Conservation (phyloP, 2,888 invertebrate species). For the Drosophila trichaetosa region DNA sequence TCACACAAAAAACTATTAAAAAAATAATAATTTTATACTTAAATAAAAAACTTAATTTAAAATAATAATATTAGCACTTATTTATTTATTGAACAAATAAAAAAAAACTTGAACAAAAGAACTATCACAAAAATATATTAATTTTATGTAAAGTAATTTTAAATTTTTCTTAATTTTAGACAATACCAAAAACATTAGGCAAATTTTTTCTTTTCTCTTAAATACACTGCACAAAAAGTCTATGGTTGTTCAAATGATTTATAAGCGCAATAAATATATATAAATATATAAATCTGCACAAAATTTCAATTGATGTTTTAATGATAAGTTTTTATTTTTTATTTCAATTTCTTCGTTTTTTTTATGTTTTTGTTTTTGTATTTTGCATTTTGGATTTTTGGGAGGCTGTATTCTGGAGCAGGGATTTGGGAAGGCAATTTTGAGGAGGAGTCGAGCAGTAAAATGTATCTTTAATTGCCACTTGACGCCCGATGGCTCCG, state of each 20-base stretch:
- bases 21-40: not conserved
- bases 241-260: conserved; percentile 6
- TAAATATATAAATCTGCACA: not conserved
- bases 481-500: conserved; percentile 52
- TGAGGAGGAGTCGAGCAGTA: conserved; percentile 56
- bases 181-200: not conserved
- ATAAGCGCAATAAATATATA: conserved; percentile 9
- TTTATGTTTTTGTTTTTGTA: not conserved
- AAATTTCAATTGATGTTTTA: conserved; percentile 4
- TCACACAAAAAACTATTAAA: not conserved
- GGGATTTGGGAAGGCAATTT: conserved; percentile 29
- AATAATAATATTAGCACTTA: not conserved
- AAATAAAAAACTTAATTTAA: not conserved
- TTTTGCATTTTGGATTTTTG: conserved; percentile 5
- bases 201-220: not conserved
- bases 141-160: not conserved
- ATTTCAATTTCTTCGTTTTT: not conserved
- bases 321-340: conserved; percentile 5
- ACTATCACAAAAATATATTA: not conserved
- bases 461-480: conserved; percentile 68
- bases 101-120: too few species aligned
- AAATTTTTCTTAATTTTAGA: not conserved
- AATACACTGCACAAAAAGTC: not conserved
- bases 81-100: too few species aligned
- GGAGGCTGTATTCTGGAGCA: not conserved